Evolutionary conservation across 35 echinoderm and acorn worm genomes (phyloP).

Genomic region (Patiria miniata): DNA sequence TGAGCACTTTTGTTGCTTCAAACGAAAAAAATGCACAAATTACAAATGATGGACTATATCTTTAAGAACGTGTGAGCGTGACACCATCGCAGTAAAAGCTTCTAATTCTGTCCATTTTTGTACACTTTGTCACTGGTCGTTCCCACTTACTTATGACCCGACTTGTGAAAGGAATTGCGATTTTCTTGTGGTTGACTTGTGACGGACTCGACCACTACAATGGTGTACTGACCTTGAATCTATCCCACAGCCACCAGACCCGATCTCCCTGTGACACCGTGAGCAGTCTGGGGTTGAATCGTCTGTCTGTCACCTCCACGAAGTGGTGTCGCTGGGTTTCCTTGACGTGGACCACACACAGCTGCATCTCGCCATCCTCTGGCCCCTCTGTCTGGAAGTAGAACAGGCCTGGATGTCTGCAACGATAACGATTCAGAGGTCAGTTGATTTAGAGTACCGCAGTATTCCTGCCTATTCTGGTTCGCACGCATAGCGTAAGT

Average conservation of each 20-base stretch:
- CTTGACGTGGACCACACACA: conserved; percentile 70
- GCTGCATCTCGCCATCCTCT: conserved; percentile 5
- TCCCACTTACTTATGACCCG: no score
- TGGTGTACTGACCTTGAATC: conserved; percentile 67
- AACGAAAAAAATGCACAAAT: no score
- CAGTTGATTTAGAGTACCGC: background rate
- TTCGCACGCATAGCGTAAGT: background rate
- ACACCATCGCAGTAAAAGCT: no score
- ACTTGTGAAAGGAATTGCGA: no score
- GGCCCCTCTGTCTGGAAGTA: conserved; percentile 67
- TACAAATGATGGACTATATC: no score
- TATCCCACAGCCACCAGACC: conserved; percentile 75
- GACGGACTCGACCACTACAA: no score
- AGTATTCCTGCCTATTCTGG: background rate
- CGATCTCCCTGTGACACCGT: conserved; percentile 64
- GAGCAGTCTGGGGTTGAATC: conserved; percentile 55
- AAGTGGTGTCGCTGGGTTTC: conserved; percentile 45
- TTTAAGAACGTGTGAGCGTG: no score
- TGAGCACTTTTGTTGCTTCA: no score
- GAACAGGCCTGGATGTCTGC: conserved; percentile 67
- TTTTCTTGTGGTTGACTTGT: no score
- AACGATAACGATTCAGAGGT: background rate
- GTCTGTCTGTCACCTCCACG: conserved; percentile 65
- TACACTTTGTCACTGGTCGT: no score
- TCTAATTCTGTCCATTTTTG: no score